Base-by-base conservation (phyloP, 1,140 invertebrate genomes). In the Eupristina koningsbergeri region DNA sequence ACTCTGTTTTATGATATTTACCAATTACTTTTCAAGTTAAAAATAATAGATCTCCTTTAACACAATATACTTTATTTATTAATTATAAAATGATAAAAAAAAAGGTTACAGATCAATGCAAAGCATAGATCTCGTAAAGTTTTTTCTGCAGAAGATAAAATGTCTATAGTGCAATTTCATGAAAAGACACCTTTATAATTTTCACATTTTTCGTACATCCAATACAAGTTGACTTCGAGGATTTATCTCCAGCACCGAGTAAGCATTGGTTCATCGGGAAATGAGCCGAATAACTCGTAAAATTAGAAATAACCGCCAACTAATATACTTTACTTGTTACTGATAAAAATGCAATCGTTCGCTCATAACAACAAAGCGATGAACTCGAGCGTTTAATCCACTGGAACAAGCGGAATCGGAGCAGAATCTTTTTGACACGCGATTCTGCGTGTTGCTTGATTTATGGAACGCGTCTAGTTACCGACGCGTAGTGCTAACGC, bases 381-480 rank as follows among this genome's bases (percentile, higher is more conserved):
- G 58, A 83, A 71, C 45, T 36, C 41, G 63, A 71, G 64, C 47
- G 67, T 50, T 84, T 45, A 77, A 73, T 79, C 36, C 22, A 31
- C 73, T 13, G 22, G n/a, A 47, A 75, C 45, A 77, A 69, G 80
- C 80, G 71, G 79, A 64, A 83, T 76, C 83, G 22, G 58, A 84
- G 71, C 73, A 41, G 63, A 78, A 53, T 83, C 31, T 58, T 34
- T 79, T 81, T 50, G 77, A 79, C 69, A 81, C 75, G 84, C 80
- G 61, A 85, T 85, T 78, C 71, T 69, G 39, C 67, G 41, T 80
- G 77, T 45, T 80, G 47, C 63, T 85, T 85, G 86, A 86, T 87
- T 88, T 84, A 86, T 76, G 80, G 64, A 76, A 73, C 13, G 15
- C 2, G 47, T 17, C 2, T 13, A 45, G 41, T 45, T 45, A 13